phyloP scores from a whole-genome alignment of 2,888 invertebrate genomes.

The Elmis aenea region DNA sequence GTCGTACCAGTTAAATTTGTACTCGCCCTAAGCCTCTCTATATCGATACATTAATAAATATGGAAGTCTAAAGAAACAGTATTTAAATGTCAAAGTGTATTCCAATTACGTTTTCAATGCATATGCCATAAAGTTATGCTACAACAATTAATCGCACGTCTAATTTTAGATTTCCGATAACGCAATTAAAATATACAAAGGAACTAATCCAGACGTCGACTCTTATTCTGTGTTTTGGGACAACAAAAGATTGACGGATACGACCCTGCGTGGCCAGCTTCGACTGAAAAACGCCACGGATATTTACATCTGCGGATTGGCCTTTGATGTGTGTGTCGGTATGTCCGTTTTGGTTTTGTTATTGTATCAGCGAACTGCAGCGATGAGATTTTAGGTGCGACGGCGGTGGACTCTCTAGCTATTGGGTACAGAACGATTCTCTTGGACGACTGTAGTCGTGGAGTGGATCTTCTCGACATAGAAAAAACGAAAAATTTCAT shows the following conservation, averaged over 20 bases:
- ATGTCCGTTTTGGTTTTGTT: slow-evolving; percentile 40
- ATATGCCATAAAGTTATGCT: no score
- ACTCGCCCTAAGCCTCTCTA: no score
- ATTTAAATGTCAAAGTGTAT: no score
- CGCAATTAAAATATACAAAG: slow-evolving; percentile 81
- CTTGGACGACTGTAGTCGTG: slow-evolving; percentile 86
- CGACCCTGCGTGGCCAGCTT: slow-evolving; percentile 76
- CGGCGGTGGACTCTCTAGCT: slow-evolving; percentile 83
- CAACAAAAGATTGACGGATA: slow-evolving; percentile 87
- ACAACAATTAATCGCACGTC: neutral
- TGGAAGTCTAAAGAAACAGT: no score
- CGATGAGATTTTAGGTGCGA: slow-evolving; percentile 67
- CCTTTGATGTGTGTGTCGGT: slow-evolving; percentile 94
- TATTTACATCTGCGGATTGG: slow-evolving; percentile 90
- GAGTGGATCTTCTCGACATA: slow-evolving; percentile 81
- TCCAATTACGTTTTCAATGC: no score
- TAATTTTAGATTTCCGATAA: slow-evolving; percentile 61
- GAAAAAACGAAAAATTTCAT: slow-evolving; percentile 75
- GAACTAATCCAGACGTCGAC: slow-evolving; percentile 91
- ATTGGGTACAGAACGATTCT: slow-evolving; percentile 86
- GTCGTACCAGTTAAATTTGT: no score
- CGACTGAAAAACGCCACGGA: slow-evolving; percentile 78
- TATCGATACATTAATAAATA: no score
- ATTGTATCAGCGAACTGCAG: neutral
- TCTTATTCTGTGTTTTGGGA: slow-evolving; percentile 99